These are phyloP conservation scores for Oncorhynchus gorbuscha DNA, from an alignment of 2,113 vertebrate species.

Conservation along the genomic window DNA sequence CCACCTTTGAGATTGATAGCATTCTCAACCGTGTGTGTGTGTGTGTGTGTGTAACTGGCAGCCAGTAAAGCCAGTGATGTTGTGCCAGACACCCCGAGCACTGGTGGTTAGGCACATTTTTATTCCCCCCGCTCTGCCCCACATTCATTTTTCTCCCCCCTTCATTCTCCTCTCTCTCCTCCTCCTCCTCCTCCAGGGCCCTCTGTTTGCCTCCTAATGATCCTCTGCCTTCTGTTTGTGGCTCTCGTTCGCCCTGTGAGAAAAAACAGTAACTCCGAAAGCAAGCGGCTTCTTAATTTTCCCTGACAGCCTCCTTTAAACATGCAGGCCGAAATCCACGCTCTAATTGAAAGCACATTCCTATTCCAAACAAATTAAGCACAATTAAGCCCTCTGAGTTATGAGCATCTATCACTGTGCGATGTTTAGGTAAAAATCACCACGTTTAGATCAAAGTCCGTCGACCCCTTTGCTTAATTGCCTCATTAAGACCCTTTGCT, in stretches of 20 bases:
- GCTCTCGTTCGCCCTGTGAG: slow-evolving; percentile 58
- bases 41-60: neutral
- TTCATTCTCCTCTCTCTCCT: neutral
- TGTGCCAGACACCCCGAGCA: neutral
- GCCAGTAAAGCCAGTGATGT: neutral
- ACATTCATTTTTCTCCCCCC: neutral
- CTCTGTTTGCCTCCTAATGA: slow-evolving; percentile 7
- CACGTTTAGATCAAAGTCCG: slow-evolving; percentile 98
- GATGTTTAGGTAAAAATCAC: slow-evolving; percentile 99
- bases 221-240: slow-evolving; percentile 41
- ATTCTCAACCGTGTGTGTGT: no score
- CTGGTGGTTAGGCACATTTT: neutral
- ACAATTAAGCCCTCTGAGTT: slow-evolving; percentile 99
- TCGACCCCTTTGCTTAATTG: slow-evolving; percentile 93
- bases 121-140: slow-evolving; percentile 38
- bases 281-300: slow-evolving; percentile 97
- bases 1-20: no score
- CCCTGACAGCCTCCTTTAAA: slow-evolving; percentile 97
- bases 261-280: slow-evolving; percentile 94
- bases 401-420: slow-evolving; percentile 98
- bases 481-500: slow-evolving; percentile 95
- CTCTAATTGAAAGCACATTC: slow-evolving; percentile 99
- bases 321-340: slow-evolving; percentile 84
- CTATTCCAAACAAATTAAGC: slow-evolving; percentile 99
- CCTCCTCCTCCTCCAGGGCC: slow-evolving; percentile 8